Conservation (phyloP, 2,113 vertebrate genomes). For the Cyphomyrus plagiostoma region DNA sequence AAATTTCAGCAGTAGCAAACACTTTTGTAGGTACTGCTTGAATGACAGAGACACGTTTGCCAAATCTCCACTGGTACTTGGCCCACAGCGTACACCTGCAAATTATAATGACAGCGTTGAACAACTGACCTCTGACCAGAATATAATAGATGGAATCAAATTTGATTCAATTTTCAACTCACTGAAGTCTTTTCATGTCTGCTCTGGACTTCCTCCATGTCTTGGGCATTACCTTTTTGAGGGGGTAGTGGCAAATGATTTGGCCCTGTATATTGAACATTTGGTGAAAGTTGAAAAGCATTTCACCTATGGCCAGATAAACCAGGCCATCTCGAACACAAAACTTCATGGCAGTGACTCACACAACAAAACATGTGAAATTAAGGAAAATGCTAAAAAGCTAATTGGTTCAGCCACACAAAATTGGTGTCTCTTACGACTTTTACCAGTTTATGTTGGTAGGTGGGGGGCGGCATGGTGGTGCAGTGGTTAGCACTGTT, state of each 20-base stretch:
- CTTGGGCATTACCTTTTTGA: background rate
- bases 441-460: background rate
- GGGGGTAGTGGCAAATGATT: background rate
- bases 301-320: background rate
- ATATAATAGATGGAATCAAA: background rate
- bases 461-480: too few relatives aligned
- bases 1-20: background rate
- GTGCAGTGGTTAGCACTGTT: too few relatives aligned
- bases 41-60: background rate
- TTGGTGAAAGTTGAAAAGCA: background rate
- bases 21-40: background rate
- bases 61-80: background rate
- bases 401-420: background rate
- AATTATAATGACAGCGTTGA: background rate
- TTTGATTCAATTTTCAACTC: background rate
- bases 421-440: background rate
- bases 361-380: background rate
- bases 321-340: background rate
- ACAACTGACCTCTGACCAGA: background rate
- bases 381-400: background rate
- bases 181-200: background rate
- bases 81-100: background rate
- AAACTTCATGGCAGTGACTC: background rate
- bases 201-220: background rate
- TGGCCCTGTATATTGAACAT: background rate